Evolutionary conservation across 2,797 vertebrate species (phyloP).

Genomic region (Leptatherina wallacei): DNA sequence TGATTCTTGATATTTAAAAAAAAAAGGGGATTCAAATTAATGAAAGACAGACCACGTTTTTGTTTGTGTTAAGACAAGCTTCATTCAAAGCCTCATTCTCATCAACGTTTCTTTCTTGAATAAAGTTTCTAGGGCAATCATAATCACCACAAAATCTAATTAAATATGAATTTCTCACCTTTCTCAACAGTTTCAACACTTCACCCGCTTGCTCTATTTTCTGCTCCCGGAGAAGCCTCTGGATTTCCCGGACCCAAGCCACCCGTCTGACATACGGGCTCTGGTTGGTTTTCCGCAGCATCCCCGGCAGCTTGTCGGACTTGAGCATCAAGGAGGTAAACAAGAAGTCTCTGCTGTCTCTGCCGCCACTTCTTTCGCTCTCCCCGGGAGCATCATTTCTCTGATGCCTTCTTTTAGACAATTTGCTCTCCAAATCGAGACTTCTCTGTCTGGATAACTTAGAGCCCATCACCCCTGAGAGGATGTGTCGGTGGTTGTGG

Average conservation of each 20-base stretch:
- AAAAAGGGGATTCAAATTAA: neutral
- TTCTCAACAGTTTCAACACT: conserved; percentile 85
- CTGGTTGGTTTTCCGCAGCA: conserved; percentile 84
- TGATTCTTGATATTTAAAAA: neutral
- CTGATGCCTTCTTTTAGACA: conserved; percentile 74
- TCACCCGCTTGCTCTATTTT: conserved; percentile 84
- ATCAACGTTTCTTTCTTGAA: neutral
- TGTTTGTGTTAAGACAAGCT: neutral
- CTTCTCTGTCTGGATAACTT: conserved; percentile 88
- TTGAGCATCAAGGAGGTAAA: conserved; percentile 86
- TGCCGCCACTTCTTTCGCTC: conserved; percentile 56
- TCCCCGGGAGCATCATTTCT: conserved; percentile 61
- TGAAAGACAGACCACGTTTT: no score
- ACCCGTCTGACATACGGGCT: conserved; percentile 88
- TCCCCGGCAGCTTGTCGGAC: conserved; percentile 87
- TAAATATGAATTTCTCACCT: conserved; percentile 75
- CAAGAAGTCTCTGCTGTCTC: conserved; percentile 80
- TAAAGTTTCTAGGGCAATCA: neutral
- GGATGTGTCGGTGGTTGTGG: conserved; percentile 34
- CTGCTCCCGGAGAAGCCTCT: conserved; percentile 86
- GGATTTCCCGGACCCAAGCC: conserved; percentile 90
- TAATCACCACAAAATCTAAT: neutral
- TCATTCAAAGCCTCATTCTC: neutral
- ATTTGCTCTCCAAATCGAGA: conserved; percentile 82
- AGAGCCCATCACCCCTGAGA: conserved; percentile 85